phyloP scores from a whole-genome alignment of 2,888 invertebrate species.

The Drosophila ochracea region DNA sequence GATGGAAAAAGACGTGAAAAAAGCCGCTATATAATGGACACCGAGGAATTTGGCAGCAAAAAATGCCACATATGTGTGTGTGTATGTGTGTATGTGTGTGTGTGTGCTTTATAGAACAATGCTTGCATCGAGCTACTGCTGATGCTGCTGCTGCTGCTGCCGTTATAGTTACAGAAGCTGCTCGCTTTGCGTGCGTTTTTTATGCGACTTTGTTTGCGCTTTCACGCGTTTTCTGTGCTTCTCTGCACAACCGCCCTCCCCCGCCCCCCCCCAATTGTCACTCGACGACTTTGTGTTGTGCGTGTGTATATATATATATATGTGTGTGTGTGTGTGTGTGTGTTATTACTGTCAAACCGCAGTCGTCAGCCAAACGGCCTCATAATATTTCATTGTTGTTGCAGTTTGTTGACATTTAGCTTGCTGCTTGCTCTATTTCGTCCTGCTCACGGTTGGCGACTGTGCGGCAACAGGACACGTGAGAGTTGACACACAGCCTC shows the following conservation, averaged over 20 bases:
- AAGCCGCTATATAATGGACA: constrained; percentile 70
- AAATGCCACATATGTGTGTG: constrained; percentile 25
- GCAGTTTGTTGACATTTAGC: constrained; percentile 73
- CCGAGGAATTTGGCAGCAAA: constrained; percentile 58
- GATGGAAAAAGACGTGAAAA: constrained; percentile 49
- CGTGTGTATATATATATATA: neutral
- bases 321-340: constrained; percentile 17
- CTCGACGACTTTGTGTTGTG: neutral
- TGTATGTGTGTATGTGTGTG: neutral
- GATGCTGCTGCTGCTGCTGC: neutral
- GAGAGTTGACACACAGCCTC: constrained; percentile 20
- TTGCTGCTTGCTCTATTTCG: constrained; percentile 32
- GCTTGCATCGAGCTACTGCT: constrained; percentile 43
- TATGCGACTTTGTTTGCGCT: constrained; percentile 51
- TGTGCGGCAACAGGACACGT: constrained; percentile 63
- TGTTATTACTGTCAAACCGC: constrained; percentile 67
- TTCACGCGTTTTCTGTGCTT: constrained; percentile 50
- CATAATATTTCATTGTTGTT: constrained; percentile 75
- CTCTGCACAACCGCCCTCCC: neutral
- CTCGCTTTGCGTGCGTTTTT: constrained; percentile 52
- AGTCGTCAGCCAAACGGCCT: constrained; percentile 55
- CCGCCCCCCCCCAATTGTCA: neutral
- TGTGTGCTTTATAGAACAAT: constrained; percentile 49
- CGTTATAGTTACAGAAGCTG: constrained; percentile 30
- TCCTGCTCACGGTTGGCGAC: constrained; percentile 42